Evolutionary conservation across 2,797 vertebrate species (phyloP).

Genomic region (Alfaro cultratus): DNA sequence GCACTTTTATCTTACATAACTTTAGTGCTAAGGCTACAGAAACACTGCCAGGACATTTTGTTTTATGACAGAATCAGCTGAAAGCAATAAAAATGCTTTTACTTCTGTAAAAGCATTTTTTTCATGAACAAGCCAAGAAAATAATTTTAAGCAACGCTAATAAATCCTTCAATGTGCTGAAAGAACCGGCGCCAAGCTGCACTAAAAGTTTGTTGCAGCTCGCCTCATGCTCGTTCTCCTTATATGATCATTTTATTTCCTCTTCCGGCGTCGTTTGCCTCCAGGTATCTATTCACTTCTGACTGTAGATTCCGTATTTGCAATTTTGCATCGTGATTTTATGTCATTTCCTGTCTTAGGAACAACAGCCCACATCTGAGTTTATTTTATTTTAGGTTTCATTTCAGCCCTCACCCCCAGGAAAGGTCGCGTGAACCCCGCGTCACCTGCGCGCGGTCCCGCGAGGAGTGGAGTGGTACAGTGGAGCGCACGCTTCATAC

Average conservation of each 20-base stretch:
- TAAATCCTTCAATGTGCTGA: neutral
- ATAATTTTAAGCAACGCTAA: neutral
- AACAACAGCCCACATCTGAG: neutral
- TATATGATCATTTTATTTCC: neutral
- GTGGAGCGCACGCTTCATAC: too few relatives aligned
- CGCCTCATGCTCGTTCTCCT: neutral
- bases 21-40: neutral
- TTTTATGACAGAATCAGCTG: neutral
- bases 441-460: neutral
- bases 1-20: neutral
- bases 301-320: neutral
- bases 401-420: too few relatives aligned
- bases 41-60: neutral
- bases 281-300: neutral
- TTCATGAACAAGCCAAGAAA: neutral
- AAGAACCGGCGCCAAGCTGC: neutral
- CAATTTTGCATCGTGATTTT: neutral
- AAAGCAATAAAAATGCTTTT: neutral
- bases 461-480: too few relatives aligned
- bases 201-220: neutral
- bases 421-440: too few relatives aligned
- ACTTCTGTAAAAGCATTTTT: neutral
- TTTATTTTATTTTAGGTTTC: neutral
- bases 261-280: neutral
- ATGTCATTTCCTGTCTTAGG: neutral